A percentile compares a stretch with the other conserved stretches of the same genome.
Evolutionary conservation across 2,888 invertebrate species (phyloP).

Genomic region (Vesta saturnalis): DNA sequence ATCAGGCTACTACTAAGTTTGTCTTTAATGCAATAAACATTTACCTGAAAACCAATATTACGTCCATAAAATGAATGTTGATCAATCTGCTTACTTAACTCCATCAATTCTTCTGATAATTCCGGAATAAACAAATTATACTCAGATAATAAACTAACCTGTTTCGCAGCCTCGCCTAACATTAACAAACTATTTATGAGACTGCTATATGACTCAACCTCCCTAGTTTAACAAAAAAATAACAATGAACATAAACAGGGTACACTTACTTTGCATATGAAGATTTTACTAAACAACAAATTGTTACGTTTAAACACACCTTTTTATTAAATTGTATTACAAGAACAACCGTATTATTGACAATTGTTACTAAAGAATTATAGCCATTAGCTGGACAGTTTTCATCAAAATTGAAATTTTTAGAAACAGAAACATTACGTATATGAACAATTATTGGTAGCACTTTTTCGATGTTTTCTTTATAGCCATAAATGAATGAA

Average conservation of each 20-base stretch:
- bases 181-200: too few species aligned
- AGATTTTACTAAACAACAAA: constrained; percentile 82
- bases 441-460: constrained; percentile 77
- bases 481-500: constrained; percentile 75
- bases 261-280: constrained; percentile 76
- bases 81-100: constrained; percentile 83
- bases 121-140: constrained; percentile 78
- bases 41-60: constrained; percentile 92
- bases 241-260: background rate
- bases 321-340: constrained; percentile 77
- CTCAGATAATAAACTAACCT: constrained; percentile 82
- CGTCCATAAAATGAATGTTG: constrained; percentile 97
- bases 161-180: constrained; percentile 81
- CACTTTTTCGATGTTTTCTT: constrained; percentile 77
- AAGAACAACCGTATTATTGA: constrained; percentile 80
- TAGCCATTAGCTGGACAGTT: constrained; percentile 92
- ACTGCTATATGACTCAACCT: constrained; percentile 86
- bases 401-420: constrained; percentile 82
- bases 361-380: constrained; percentile 84
- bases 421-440: constrained; percentile 67
- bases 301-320: constrained; percentile 77
- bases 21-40: too few species aligned
- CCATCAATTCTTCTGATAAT: constrained; percentile 77
- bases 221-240: too few species aligned
- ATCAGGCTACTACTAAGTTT: too few species aligned